Conservation (phyloP, 2,888 invertebrate genomes). For the Panzeria rudis region DNA sequence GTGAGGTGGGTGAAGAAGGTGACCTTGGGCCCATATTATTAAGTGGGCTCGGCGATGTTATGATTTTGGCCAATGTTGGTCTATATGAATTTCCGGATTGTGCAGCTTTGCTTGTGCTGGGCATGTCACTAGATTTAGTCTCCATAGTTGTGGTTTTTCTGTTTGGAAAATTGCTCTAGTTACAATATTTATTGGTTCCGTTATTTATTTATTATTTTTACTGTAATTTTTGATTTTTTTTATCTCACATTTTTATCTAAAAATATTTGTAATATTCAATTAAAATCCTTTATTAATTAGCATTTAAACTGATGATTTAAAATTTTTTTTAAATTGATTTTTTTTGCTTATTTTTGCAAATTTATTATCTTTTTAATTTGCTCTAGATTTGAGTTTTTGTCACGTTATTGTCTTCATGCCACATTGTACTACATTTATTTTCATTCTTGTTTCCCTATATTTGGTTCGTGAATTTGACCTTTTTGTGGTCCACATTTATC, state of each 20-base stretch:
- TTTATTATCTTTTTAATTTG: conserved; percentile 53
- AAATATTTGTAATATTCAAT: conserved; percentile 33
- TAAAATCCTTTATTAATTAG: conserved; percentile 59
- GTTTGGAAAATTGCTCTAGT: background rate
- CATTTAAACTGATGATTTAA: conserved; percentile 48
- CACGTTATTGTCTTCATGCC: conserved; percentile 33
- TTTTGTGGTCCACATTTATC: conserved; percentile 60
- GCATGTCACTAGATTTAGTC: conserved; percentile 44
- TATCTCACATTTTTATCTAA: conserved; percentile 45
- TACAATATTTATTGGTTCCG: conserved; percentile 2
- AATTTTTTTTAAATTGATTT: background rate
- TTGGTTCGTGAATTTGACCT: conserved; percentile 59
- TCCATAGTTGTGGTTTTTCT: conserved; percentile 65
- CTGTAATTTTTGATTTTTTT: conserved; percentile 34
- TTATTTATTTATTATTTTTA: background rate
- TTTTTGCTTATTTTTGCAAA: background rate
- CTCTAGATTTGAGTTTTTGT: conserved; percentile 35
- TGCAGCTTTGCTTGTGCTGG: conserved; percentile 49
- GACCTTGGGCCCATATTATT: conserved; percentile 61
- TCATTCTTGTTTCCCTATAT: conserved; percentile 23
- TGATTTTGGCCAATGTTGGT: conserved; percentile 73
- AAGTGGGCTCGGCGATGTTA: conserved; percentile 76
- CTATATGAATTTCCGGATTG: conserved; percentile 5
- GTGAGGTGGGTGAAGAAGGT: conserved; percentile 42
- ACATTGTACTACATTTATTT: conserved; percentile 13